Conservation (phyloP, 2,797 vertebrate species). For the Crax fasciolata region DNA sequence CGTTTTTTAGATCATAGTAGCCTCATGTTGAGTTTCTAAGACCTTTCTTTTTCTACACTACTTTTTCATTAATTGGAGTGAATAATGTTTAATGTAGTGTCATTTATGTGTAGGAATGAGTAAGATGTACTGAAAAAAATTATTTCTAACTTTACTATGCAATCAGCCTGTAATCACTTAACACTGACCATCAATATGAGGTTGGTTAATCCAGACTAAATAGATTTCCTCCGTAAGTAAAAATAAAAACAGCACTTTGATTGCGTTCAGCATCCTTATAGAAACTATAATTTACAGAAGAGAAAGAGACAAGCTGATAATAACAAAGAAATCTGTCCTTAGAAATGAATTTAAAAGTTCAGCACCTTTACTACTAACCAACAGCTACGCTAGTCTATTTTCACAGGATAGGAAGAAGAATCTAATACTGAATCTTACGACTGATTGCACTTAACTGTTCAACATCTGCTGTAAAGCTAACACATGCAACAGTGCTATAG, state of each 20-base stretch:
- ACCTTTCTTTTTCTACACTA: not conserved
- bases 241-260: not conserved
- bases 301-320: not conserved
- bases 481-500: not conserved
- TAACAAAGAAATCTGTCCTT: not conserved
- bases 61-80: not conserved
- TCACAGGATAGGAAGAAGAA: not conserved
- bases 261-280: not conserved
- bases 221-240: not conserved
- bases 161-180: not conserved
- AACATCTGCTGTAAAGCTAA: not conserved
- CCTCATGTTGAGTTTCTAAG: not conserved
- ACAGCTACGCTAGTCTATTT: not conserved
- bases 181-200: not conserved
- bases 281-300: not conserved
- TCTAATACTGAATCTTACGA: not conserved
- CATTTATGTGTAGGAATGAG: not conserved
- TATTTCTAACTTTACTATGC: not conserved
- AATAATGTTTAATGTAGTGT: not conserved
- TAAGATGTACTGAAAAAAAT: not conserved
- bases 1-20: not conserved
- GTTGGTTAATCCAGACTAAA: not conserved
- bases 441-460: not conserved
- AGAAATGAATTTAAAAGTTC: not conserved
- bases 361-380: not conserved